Evolutionary conservation across 2,888 invertebrate species (phyloP).

Genomic region (Serripes groenlandicus): DNA sequence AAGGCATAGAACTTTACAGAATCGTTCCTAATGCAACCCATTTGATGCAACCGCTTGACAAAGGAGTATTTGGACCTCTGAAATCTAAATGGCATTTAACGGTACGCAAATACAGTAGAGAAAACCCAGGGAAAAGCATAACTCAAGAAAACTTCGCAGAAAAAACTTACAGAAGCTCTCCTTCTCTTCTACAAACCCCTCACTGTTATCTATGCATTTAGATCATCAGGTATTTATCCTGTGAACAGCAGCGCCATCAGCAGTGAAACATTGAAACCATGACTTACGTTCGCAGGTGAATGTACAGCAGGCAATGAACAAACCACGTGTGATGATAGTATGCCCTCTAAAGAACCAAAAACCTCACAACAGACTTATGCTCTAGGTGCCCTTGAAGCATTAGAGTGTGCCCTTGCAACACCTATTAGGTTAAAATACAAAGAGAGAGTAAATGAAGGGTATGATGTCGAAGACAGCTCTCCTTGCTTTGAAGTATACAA

Average conservation of each 20-base stretch:
- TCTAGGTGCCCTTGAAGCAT: not conserved
- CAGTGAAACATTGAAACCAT: conserved; percentile 37
- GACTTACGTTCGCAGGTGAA: conserved; percentile 32
- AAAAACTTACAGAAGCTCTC: conserved; percentile 34
- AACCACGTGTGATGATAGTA: not conserved
- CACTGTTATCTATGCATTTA: conserved; percentile 42
- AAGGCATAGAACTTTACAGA: conserved; percentile 56
- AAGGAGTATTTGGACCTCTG: conserved; percentile 57
- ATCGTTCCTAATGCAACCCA: conserved; percentile 58
- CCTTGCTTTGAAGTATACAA: conserved; percentile 32
- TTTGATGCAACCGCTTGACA: conserved; percentile 62
- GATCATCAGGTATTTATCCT: conserved; percentile 35
- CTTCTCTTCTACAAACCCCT: conserved; percentile 38
- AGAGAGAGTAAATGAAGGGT: not conserved
- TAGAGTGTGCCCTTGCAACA: not conserved
- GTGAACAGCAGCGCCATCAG: conserved; percentile 31
- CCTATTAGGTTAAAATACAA: not conserved
- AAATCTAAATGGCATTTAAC: conserved; percentile 57
- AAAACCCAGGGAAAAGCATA: not conserved
- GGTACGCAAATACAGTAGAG: not conserved
- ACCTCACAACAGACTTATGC: not conserved
- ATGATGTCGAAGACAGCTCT: conserved; percentile 1
- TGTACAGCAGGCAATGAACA: too few relatives aligned
- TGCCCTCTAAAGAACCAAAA: not conserved
- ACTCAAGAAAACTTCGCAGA: not conserved